Conservation (phyloP, 2,113 vertebrate genomes). For the Aldabrachelys gigantea region DNA sequence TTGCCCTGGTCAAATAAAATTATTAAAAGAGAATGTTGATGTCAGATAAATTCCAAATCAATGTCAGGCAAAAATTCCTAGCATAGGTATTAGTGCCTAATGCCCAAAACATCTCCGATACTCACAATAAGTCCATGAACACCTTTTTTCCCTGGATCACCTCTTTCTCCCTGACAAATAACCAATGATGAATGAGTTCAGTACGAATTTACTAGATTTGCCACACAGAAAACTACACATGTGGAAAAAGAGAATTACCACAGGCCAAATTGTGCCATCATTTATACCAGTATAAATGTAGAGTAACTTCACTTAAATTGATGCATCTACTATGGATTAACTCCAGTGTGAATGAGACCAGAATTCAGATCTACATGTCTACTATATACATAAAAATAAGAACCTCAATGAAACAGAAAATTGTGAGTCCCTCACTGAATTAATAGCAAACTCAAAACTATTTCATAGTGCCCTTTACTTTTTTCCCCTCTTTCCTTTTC, state of each 20-base stretch:
- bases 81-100: not conserved
- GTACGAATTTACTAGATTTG: not conserved
- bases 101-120: conserved; percentile 36
- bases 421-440: not conserved
- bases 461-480: not conserved
- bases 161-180: conserved; percentile 89
- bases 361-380: not conserved
- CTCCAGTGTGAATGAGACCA: not conserved
- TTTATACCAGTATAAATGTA: not conserved
- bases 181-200: conserved; percentile 38
- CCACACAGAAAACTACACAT: not conserved
- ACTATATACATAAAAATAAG: not conserved
- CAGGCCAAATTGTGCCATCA: not conserved
- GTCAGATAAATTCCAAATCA: conserved; percentile 16
- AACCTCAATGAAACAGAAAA: conserved; percentile 11
- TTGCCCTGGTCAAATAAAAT: conserved; percentile 85
- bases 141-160: conserved; percentile 87
- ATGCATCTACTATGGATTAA: not conserved
- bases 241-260: not conserved
- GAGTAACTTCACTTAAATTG: not conserved
- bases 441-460: conserved; percentile 8
- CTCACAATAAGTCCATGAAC: conserved; percentile 89
- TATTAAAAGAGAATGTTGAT: conserved; percentile 19
- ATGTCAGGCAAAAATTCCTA: not conserved
- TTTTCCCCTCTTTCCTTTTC: not conserved